phyloP scores from a whole-genome alignment of 2,888 invertebrate species.

The Acanthosoma haemorrhoidale region DNA sequence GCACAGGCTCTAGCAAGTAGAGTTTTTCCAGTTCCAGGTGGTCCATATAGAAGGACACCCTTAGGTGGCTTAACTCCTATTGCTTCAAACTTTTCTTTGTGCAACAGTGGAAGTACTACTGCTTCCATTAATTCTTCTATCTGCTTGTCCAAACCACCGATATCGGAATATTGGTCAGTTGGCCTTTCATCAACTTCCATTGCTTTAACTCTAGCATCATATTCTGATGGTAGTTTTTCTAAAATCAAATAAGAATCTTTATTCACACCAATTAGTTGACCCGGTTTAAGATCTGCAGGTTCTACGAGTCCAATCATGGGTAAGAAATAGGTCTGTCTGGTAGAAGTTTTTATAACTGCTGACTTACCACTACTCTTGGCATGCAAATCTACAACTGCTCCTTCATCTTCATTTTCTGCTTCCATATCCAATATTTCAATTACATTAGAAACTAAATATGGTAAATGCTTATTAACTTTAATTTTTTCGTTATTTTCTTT shows the following conservation, averaged over 20 bases:
- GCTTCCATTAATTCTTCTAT: constrained; percentile 95
- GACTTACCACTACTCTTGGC: constrained; percentile 98
- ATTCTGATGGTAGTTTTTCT: constrained; percentile 94
- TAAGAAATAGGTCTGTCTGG: constrained; percentile 94
- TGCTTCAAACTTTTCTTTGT: constrained; percentile 95
- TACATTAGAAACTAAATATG: constrained; percentile 97
- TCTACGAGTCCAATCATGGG: constrained; percentile 99
- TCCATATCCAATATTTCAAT: constrained; percentile 87
- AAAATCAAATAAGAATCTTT: constrained; percentile 96
- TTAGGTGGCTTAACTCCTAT: constrained; percentile 98
- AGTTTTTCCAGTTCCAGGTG: constrained; percentile 94
- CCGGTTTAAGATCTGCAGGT: constrained; percentile 94
- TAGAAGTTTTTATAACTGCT: constrained; percentile 98
- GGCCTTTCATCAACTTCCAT: constrained; percentile 99
- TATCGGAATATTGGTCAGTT: constrained; percentile 98
- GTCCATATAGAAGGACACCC: constrained; percentile 85
- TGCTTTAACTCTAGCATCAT: constrained; percentile 95
- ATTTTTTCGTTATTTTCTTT: constrained; percentile 98
- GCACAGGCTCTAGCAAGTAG: constrained; percentile 95
- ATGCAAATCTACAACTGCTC: constrained; percentile 95
- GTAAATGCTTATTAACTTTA: constrained; percentile 97
- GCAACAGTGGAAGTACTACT: constrained; percentile 98
- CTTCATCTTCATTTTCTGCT: constrained; percentile 91
- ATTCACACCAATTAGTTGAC: constrained; percentile 89
- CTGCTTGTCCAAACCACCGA: constrained; percentile 99